Evolutionary conservation across 2,888 invertebrate genomes (phyloP), one percentile per base, ranked within the genome.

Genomic region (Sipha maydis): DNA sequence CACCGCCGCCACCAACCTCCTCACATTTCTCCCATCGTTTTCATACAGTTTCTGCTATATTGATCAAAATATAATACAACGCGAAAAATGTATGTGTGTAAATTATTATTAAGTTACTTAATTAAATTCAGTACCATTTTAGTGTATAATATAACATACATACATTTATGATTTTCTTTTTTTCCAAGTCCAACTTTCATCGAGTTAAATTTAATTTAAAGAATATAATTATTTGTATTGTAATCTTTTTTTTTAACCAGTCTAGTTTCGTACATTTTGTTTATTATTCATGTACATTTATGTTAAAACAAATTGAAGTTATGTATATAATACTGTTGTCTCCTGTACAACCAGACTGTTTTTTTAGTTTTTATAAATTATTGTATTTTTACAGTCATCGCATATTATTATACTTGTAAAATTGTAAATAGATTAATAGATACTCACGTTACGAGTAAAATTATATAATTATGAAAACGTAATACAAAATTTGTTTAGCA

Each of bases 301-400:
- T 61, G 67, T 77, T 25, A 41, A 76, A 84, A 61, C 8, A 73
- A 75, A 9, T 61, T 17, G 21, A 79, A 38, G 79, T 86, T 73
- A 38, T 79, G 86, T 80, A 86, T 54, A 71, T 79, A 71, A 31
- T 80, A 75, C 75, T 61, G 80, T 88, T 88, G 88, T 88, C 88
- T 82, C 75, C n/a, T 34, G 82, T 82, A 75, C 79, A 75, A 86
- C 88, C 80, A 82, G 88, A 88, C 88, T 88, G 88, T 88, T 82
- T 88, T 88, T 88, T 82, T 82, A 82, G 61, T 88, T 82, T 86
- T 88, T 88, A 88, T 88, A 82, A 61, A 88, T 88, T 31, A 73
- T 88, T 82, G 41, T 88, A 88, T 76, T 85, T 85, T 85, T 86
- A 79, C 71, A n/a, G 79, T 79, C 56, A 31, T 79, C 54, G 17